Base-by-base conservation (phyloP, 2,797 vertebrate genomes). In the Sandelia bainsii region DNA sequence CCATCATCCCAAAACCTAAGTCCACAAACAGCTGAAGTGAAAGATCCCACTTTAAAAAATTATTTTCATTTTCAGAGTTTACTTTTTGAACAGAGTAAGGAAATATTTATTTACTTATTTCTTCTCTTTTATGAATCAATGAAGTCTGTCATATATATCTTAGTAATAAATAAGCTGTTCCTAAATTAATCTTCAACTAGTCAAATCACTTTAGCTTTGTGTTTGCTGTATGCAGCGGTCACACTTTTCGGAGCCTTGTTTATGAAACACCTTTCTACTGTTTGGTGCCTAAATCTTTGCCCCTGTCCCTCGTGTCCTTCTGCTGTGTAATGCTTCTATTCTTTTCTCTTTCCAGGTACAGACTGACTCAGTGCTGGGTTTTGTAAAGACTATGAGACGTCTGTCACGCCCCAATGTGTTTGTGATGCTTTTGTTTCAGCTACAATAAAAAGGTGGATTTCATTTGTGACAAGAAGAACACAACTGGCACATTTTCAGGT, bases 401-500 rank as follows among this genome's bases (percentile, higher is more conserved):
- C 60, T 72, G 70, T 50, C 72, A 74, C 27, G 29, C 57, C 23
- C 10, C 12, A 39, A 11, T 39, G 37, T 12, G 4, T 11, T 39
- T 42, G 7, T 5, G 6, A 32, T 8, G 29, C 29, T 32, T 32
- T 8, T 6, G 5, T 32, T 32, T 32, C 25, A 25, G 4, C 4
- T 25, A 25, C 25, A 25, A 25, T 4, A 25, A 25, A 25, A 25
- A 25, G 29, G 29, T 8, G 6, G 6, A 32, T 5, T 32, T 32
- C 29, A 32, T 32, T 42, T 25, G 62, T 16, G 7, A 72, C 19
- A 14, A 22, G 62, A 25, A 1, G 17, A 34, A 17, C 17, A 32
- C 7, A 32, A 17, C 10, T 5, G 4, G 16, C 22, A 22, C 32
- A 6, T 11, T 22, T 44, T 46, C 17, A 44, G 4, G n/a, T n/a